A percentile compares a stretch with the other conserved stretches of the same genome.
phyloP scores from a whole-genome alignment of 2,113 vertebrate genomes.

The Ciconia boyciana region DNA sequence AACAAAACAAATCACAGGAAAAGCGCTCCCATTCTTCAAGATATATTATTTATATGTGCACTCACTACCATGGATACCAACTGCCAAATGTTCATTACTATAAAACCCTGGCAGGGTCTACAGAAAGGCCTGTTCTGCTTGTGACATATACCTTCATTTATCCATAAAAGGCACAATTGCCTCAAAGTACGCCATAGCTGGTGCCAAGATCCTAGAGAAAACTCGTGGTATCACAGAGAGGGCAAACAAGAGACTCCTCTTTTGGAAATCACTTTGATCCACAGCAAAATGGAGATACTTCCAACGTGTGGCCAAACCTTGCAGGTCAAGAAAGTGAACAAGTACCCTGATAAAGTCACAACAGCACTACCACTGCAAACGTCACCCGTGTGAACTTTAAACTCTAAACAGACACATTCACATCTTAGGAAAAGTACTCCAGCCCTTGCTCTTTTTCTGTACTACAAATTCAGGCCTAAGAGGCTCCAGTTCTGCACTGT shows the following conservation, averaged over 20 bases:
- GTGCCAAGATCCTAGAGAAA: neutral
- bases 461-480: neutral
- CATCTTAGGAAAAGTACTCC: neutral
- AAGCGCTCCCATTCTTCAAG: neutral
- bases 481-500: neutral
- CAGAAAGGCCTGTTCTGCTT: neutral
- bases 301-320: neutral
- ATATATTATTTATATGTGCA: neutral
- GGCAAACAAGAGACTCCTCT: neutral
- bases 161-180: neutral
- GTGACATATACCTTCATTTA: neutral
- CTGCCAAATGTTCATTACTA: rapidly evolving
- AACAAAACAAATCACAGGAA: neutral
- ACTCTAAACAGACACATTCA: neutral
- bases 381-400: neutral
- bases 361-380: neutral
- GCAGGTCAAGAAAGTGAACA: neutral
- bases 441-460: neutral
- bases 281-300: neutral
- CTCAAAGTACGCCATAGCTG: neutral
- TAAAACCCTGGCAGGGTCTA: neutral
- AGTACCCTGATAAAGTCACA: neutral
- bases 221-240: rapidly evolving
- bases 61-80: neutral
- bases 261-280: neutral